phyloP scores from a whole-genome alignment of 2,113 vertebrate species.

The Pangasianodon gigas region DNA sequence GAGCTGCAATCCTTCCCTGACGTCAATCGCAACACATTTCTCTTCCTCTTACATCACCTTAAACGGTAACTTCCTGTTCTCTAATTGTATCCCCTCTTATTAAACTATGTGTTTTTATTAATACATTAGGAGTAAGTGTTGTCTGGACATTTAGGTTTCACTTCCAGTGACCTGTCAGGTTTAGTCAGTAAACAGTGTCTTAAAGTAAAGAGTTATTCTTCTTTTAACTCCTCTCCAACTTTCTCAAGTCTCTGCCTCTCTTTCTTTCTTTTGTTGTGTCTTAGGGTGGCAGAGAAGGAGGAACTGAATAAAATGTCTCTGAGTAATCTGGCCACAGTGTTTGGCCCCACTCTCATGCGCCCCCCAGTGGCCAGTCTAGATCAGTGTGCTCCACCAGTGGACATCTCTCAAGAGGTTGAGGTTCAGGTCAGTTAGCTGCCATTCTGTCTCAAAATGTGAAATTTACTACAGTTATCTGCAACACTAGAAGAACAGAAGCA shows the following conservation, averaged over 20 bases:
- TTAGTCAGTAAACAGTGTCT: neutral
- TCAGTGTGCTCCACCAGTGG: conserved; percentile 49
- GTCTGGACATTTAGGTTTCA: neutral
- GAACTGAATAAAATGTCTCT: conserved; percentile 73
- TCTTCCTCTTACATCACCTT: conserved; percentile 74
- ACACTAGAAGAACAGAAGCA: neutral
- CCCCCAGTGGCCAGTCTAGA: conserved; percentile 60
- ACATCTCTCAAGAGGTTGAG: conserved; percentile 75
- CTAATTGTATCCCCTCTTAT: neutral
- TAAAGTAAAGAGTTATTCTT: neutral
- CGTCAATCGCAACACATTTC: conserved; percentile 71
- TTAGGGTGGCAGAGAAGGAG: conserved; percentile 68
- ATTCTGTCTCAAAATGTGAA: neutral
- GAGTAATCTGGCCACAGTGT: conserved; percentile 75
- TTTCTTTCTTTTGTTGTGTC: neutral
- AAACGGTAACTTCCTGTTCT: conserved; percentile 60
- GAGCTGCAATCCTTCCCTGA: conserved; percentile 67
- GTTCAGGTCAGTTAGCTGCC: conserved; percentile 67
- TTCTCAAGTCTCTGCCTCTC: neutral
- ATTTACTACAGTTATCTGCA: neutral
- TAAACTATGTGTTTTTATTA: neutral
- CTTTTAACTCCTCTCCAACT: neutral
- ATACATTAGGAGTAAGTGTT: neutral
- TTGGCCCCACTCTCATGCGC: conserved; percentile 74
- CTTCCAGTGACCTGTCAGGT: neutral